Conservation (phyloP, 2,888 invertebrate genomes). For the Stenichneumon culpator region DNA sequence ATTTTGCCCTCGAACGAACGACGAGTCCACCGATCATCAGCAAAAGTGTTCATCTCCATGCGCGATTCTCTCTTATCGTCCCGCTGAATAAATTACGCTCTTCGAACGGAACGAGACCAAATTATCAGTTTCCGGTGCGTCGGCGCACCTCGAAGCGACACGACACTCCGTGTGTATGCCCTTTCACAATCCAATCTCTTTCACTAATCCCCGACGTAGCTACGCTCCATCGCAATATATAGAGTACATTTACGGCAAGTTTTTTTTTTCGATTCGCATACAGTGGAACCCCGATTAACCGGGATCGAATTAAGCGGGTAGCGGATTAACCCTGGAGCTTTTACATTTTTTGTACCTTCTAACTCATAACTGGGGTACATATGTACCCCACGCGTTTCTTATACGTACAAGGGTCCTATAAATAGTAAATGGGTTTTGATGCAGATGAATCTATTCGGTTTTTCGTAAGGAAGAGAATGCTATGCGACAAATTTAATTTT, state of each 20-base stretch:
- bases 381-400: too few species aligned
- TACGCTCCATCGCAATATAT: not conserved
- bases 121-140: conserved; percentile 63
- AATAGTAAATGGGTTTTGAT: too few species aligned
- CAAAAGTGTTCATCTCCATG: not conserved
- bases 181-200: conserved; percentile 30
- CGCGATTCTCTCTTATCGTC: conserved; percentile 63
- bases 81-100: conserved; percentile 66
- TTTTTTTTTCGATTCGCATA: too few species aligned
- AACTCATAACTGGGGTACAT: too few species aligned
- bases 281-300: too few species aligned
- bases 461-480: too few species aligned
- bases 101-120: conserved; percentile 47
- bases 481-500: too few species aligned
- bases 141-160: conserved; percentile 55
- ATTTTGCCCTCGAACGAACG: not conserved
- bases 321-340: too few species aligned
- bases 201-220: conserved; percentile 27
- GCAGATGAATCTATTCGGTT: too few species aligned
- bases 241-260: not conserved
- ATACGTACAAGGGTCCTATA: too few species aligned
- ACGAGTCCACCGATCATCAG: not conserved
- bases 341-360: too few species aligned
- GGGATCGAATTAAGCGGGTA: too few species aligned
- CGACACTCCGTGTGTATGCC: conserved; percentile 31